Base-by-base conservation (phyloP, 1,140 invertebrate species). In the Elysia chlorotica region DNA sequence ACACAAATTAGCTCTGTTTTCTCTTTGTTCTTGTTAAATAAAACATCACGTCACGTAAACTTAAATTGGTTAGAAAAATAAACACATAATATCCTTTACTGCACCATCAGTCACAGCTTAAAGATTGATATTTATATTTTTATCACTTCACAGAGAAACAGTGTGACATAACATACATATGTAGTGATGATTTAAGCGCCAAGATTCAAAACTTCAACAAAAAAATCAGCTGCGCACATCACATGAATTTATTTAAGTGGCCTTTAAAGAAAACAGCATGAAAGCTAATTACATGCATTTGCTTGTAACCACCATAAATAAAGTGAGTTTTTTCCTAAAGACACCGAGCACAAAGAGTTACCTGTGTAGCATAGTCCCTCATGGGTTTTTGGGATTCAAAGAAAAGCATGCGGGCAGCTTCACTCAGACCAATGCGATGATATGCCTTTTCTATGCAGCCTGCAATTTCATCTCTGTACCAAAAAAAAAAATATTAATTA, bases 401-500 rank as follows among this genome's bases (percentile, higher is more conserved):
- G 85, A 98, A 97, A 0, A 99, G 88, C 91, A 98, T 94, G 78
- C 94, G 90, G 0, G 93, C 92, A 21, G 96, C 96, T 86, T 98
- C 96, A 76, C 91, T 91, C 6, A 94, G 89, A 0, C 94, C 93
- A 68, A 99, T 94, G 83, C 93, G 93, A 69, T 95, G 93, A 87
- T 98, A 99, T 0, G 97, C 96, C 85, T 95, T 97, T 87, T 99
- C 96, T 85, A 99, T 93, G 85, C 97, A 99, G 5, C 92, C 92
- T 23, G 95, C 96, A 82, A 99, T 99, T 88, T 99, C 98, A 83
- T 95, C 93, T 67, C 89, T 89, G 75, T 38, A 74, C 74, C 71
- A 28, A 70, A 4, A 73, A 67, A 48, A n/a, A n/a, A n/a, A n/a
- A n/a, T n/a, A n/a, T n/a, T n/a, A n/a, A n/a, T n/a, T n/a, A n/a